Evolutionary conservation across 2,888 invertebrate genomes (phyloP).

Genomic region (Geotrupes spiniger): DNA sequence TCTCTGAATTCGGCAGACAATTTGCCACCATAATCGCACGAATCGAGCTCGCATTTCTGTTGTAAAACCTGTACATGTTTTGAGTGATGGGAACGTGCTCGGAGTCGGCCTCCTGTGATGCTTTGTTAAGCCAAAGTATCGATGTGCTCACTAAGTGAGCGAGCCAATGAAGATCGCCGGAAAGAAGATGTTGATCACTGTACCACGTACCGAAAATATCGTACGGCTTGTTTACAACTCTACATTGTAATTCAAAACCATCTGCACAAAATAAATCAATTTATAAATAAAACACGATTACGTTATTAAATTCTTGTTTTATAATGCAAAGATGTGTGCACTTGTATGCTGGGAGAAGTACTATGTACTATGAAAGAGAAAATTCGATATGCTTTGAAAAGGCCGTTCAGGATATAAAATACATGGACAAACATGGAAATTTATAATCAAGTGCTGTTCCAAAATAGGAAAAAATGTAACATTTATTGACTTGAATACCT

Average conservation of each 20-base stretch:
- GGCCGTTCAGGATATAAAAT: too few relatives aligned
- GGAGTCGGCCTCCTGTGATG: conserved; percentile 74
- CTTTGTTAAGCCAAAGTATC: conserved; percentile 77
- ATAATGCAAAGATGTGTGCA: background rate
- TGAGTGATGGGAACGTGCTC: conserved; percentile 77
- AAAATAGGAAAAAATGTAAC: too few relatives aligned
- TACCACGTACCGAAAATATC: conserved; percentile 91
- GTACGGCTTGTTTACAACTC: conserved; percentile 79
- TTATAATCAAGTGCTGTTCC: too few relatives aligned
- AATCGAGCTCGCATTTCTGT: conserved; percentile 76
- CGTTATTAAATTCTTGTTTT: background rate
- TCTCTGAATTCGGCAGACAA: conserved; percentile 55
- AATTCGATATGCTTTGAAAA: too few relatives aligned
- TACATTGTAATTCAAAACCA: conserved; percentile 56
- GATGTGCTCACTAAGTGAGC: conserved; percentile 72
- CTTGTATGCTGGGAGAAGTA: too few relatives aligned
- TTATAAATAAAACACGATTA: conserved; percentile 6
- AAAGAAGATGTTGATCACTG: conserved; percentile 74
- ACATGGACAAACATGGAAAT: too few relatives aligned
- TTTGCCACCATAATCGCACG: conserved; percentile 75
- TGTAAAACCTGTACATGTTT: conserved; percentile 70
- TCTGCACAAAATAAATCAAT: conserved; percentile 20
- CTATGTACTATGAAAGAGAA: too few relatives aligned
- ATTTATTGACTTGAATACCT: too few relatives aligned
- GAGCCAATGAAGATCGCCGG: conserved; percentile 78